phyloP scores from a whole-genome alignment of 1,140 invertebrate species.

The Ctenoplectra terminalis region DNA sequence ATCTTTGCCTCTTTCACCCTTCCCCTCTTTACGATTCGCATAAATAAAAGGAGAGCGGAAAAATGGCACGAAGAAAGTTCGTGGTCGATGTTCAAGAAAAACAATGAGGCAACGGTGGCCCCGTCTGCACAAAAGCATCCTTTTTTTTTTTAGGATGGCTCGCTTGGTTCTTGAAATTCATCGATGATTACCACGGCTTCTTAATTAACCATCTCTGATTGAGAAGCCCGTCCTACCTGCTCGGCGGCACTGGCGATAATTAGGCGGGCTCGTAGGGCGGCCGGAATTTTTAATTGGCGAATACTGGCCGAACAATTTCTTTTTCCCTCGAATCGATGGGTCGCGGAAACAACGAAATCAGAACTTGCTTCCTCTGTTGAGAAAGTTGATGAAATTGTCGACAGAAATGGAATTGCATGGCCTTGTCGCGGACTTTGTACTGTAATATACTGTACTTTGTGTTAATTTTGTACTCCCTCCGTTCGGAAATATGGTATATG shows the following conservation, averaged over 20 bases:
- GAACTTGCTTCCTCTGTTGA: slow-evolving; percentile 5
- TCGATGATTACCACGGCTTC: slow-evolving; percentile 55
- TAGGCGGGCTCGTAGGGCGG: slow-evolving; percentile 54
- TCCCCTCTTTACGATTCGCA: not conserved
- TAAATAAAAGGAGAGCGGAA: not conserved
- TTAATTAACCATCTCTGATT: slow-evolving; percentile 68
- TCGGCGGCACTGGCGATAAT: slow-evolving; percentile 53
- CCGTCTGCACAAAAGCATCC: slow-evolving; percentile 35
- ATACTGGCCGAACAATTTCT: slow-evolving; percentile 47
- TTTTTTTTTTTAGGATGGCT: slow-evolving; percentile 21
- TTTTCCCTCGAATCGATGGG: not conserved
- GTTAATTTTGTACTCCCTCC: not conserved
- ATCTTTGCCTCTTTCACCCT: not conserved
- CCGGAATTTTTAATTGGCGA: slow-evolving; percentile 66
- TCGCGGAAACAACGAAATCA: slow-evolving; percentile 28
- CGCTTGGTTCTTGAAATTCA: slow-evolving; percentile 45
- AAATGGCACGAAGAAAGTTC: slow-evolving; percentile 3
- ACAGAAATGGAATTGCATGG: slow-evolving; percentile 15
- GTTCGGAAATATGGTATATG: too few relatives aligned
- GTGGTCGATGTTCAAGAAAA: slow-evolving; percentile 5
- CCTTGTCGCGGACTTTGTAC: not conserved
- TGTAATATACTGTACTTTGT: not conserved
- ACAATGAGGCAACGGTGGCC: slow-evolving; percentile 25
- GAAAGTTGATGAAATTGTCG: slow-evolving; percentile 47
- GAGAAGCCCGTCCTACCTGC: slow-evolving; percentile 34